Evolutionary conservation across 1,140 invertebrate species (phyloP), one percentile per base, ranked within the genome.

Genomic region (Dendroctonus ponderosae): DNA sequence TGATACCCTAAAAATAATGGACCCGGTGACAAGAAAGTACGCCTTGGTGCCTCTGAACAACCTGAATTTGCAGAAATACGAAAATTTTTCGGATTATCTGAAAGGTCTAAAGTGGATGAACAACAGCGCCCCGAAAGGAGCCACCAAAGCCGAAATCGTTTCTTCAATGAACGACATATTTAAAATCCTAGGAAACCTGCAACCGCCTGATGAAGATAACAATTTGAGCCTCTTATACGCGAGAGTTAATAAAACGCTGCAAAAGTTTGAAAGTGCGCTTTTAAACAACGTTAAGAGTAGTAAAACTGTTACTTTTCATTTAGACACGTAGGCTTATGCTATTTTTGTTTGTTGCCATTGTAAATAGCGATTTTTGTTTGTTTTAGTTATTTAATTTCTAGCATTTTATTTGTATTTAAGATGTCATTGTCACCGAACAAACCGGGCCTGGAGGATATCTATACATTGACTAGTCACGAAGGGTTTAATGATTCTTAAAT

Each of bases 161-260:
- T 50, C 63, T 9, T 69, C 73, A 0, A 72, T 79, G 69, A 74
- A 73, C 61, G 68, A 74, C 68, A 73, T 78, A 62, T 79, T 75
- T 65, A 57, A 75, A 41, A 49, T 67, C 12, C 72, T 77, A 54
- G 71, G 71, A 11, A 65, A 43, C 60, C 49, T 79, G 26, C 59
- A 73, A 53, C 73, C 76, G 7, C 26, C 70, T 38, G 75, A 78
- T 40, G 62, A 71, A 42, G 77, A 79, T 15, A 74, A 77, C 52
- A 69, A 74, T 42, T 59, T 76, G 14, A 75, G 71, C 68, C 57
- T 79, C n/a, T 64, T 77, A 41, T 78, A 73, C 72, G 77, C 76
- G 7, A 74, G 71, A 66, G 70, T 76, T 39, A 77, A 74, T 57
- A 78, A 78, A 68, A 69, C 70, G 7, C 62, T 77, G 48, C 77